A percentile compares a stretch with the other conserved stretches of the same genome.
These are phyloP conservation scores for Tipula helvola DNA, from an alignment of 2,888 invertebrate genomes.

Conservation along the genomic window DNA sequence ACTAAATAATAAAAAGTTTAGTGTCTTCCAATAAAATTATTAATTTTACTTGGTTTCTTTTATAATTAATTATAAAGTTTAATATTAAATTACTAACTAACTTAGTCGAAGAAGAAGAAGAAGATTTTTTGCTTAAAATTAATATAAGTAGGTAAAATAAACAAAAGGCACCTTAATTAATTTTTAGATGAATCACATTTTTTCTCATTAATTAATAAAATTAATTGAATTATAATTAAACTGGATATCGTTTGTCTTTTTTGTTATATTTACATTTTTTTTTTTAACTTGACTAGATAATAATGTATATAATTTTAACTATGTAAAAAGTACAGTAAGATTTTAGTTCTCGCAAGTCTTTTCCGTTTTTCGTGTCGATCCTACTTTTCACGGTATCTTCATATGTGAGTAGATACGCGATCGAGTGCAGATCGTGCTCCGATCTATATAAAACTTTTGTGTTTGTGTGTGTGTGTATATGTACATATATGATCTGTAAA, in stretches of 20 bases:
- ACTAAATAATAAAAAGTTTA: neutral
- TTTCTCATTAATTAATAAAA: neutral
- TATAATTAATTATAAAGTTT: neutral
- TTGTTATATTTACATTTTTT: neutral
- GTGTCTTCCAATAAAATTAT: neutral
- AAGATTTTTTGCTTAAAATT: neutral
- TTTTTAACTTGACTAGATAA: conserved; percentile 4
- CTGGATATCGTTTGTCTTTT: conserved; percentile 8
- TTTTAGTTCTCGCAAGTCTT: neutral
- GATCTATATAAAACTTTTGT: neutral
- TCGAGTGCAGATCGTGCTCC: neutral
- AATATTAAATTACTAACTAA: neutral
- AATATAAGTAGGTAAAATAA: neutral
- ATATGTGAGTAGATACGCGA: neutral
- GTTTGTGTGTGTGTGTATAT: neutral
- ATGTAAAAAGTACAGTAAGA: neutral
- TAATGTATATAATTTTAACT: neutral
- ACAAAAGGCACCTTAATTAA: neutral
- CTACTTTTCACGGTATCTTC: neutral
- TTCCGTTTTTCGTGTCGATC: neutral
- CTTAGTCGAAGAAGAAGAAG: conserved; percentile 4
- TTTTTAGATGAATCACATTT: neutral
- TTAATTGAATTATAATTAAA: neutral
- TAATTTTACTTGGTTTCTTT: neutral
- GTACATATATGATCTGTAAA: neutral